Evolutionary conservation across 2,888 invertebrate species (phyloP), one percentile per base, ranked within the genome.

Genomic region (Aleiodes leptofemur): DNA sequence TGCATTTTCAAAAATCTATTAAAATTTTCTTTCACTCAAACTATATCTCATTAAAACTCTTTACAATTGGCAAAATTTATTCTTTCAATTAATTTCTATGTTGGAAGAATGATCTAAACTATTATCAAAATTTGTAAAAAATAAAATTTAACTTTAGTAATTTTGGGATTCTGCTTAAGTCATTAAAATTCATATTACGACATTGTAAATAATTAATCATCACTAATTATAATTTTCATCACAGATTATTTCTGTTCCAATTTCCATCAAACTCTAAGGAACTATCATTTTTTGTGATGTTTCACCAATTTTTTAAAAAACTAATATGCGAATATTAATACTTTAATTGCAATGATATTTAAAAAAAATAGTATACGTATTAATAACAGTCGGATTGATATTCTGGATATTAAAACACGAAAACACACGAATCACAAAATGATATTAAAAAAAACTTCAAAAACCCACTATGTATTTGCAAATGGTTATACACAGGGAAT

Each of bases 281-380:
- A 43, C 64, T 64, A 64, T 64, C 2, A 48, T 64, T 23, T 48
- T 6, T 48, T 13, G 8, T 14, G 48, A 64, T 23, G 4, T 43
- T 43, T 9, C 43, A 43, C 9, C 7, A 43, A 43, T 43, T 43
- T 3, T 9, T 11, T 0, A 43, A 9, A 23, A 64, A 64, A 3
- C 50, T 74, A 72, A 23, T 38, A 69, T 56, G 74, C 51, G 31
- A n/a, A 61, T 73, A 75, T 57, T 69, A 78, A 77, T 79, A 72
- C 77, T 70, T 59, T 43, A 68, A 64, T 68, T 68, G 73, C 31
- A 51, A 48, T 64, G 73, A 69, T 48, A 70, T 43, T 56, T 69
- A 16, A 43, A 69, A 34, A 68, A n/a, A 53, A 69, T 31, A 50
- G 50, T 68, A 31, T 72, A 50, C 38, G 57, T 29, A 11, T 69